A percentile compares a stretch with the other conserved stretches of the same genome.
Evolutionary conservation across 2,797 vertebrate species (phyloP).

Genomic region (Enteromius afrohamiltoni): DNA sequence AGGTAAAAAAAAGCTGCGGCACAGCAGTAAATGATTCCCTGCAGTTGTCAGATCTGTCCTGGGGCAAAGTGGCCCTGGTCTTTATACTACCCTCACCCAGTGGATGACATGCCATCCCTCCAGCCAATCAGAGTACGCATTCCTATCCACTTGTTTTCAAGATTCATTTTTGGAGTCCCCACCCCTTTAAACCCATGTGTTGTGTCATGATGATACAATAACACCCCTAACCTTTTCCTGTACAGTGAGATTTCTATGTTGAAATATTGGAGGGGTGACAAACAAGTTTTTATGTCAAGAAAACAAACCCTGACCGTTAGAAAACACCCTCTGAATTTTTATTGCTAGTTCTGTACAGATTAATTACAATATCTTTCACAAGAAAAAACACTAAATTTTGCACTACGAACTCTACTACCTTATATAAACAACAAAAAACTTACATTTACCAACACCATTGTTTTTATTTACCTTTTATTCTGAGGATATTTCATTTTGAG

Average conservation of each 20-base stretch:
- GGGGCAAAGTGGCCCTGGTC: conserved; percentile 58
- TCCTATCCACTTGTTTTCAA: conserved; percentile 71
- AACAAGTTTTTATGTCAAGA: conserved; percentile 71
- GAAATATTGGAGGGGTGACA: conserved; percentile 60
- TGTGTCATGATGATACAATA: conserved; percentile 66
- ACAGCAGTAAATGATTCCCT: background rate
- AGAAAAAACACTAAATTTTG: background rate
- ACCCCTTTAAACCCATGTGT: conserved; percentile 64
- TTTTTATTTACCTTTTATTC: background rate
- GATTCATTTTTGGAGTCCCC: conserved; percentile 73
- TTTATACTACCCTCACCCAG: conserved; percentile 77
- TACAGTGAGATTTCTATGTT: conserved; percentile 47
- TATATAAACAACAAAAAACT: background rate
- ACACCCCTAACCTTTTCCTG: conserved; percentile 46
- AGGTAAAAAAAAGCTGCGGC: background rate
- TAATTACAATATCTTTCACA: background rate
- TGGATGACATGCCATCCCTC: conserved; percentile 70
- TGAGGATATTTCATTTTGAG: background rate
- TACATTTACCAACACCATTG: background rate
- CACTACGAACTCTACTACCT: background rate
- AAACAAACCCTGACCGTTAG: conserved; percentile 4
- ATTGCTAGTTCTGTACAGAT: background rate
- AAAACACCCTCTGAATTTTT: background rate
- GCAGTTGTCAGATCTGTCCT: conserved; percentile 68
- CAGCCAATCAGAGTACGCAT: conserved; percentile 70